Percentiles rank a stretch among this genome's conserved stretches.
phyloP scores from a whole-genome alignment of 2,113 vertebrate genomes.

The Zosterops lateralis region DNA sequence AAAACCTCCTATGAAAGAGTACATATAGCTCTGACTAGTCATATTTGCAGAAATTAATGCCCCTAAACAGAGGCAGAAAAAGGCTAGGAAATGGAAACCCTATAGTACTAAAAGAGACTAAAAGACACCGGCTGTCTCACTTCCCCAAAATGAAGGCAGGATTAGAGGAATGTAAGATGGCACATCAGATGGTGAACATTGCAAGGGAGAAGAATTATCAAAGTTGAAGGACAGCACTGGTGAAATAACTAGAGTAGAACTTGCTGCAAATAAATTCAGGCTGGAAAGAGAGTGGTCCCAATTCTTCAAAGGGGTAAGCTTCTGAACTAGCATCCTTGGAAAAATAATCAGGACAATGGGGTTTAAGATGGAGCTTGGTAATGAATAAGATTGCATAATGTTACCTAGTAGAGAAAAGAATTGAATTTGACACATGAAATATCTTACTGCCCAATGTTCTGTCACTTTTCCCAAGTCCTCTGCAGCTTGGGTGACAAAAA shows the following conservation, averaged over 20 bases:
- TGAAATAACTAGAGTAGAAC: neutral
- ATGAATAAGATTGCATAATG: neutral
- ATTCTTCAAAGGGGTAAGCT: neutral
- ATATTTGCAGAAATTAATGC: neutral
- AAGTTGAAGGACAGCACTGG: neutral
- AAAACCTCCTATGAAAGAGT: neutral
- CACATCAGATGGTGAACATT: neutral
- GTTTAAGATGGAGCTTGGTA: neutral
- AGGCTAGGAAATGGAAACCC: neutral
- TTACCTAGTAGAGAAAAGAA: neutral
- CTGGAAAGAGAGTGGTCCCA: neutral
- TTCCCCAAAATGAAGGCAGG: neutral
- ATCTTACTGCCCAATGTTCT: neutral
- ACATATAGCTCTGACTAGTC: neutral
- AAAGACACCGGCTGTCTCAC: neutral
- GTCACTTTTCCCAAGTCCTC: conserved; percentile 8
- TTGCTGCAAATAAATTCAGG: neutral
- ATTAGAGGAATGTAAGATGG: neutral
- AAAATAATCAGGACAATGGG: neutral
- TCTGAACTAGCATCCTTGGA: neutral
- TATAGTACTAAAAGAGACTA: neutral
- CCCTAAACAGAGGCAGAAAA: neutral
- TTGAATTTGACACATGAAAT: neutral
- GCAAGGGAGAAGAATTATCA: neutral
- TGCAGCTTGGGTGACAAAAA: neutral